Evolutionary conservation across 2,888 invertebrate species (phyloP).

Genomic region (Sclerodermus sp.): DNA sequence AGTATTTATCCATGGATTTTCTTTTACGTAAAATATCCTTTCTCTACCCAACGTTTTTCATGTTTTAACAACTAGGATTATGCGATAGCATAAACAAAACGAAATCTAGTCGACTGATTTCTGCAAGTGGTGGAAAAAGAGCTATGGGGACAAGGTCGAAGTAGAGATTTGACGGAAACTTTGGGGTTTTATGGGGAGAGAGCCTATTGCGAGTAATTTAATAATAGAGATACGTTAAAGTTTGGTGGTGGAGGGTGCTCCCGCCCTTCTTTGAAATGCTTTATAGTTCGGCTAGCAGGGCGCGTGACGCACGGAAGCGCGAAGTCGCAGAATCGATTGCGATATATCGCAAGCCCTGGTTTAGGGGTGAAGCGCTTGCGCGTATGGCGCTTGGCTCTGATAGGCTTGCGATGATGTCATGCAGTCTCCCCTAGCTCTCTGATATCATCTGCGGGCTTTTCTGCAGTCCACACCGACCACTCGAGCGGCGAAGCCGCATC

Average conservation of each 20-base stretch:
- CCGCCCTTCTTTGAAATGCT: not conserved
- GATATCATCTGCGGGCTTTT: conserved; percentile 55
- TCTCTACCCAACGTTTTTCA: too few species aligned
- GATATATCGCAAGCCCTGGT: conserved; percentile 48
- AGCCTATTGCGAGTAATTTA: too few species aligned
- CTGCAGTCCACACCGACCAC: conserved; percentile 54
- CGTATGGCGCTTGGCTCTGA: conserved; percentile 19
- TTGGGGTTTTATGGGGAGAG: too few species aligned
- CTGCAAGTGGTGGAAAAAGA: too few species aligned
- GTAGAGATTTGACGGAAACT: too few species aligned
- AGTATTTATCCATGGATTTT: too few species aligned
- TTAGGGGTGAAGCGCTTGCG: conserved; percentile 30
- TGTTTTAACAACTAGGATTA: too few species aligned
- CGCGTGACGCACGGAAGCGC: conserved; percentile 31
- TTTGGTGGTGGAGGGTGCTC: not conserved
- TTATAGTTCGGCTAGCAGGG: conserved; percentile 7
- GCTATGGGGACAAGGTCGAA: too few species aligned
- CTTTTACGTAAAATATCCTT: too few species aligned
- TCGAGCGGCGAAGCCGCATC: conserved; percentile 49
- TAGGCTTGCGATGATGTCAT: conserved; percentile 56
- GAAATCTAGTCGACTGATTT: too few species aligned
- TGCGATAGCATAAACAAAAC: too few species aligned
- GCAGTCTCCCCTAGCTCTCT: conserved; percentile 52
- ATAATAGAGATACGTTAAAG: too few species aligned
- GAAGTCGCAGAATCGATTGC: conserved; percentile 52